Conservation (phyloP, 2,888 invertebrate species). For the Xestia ashworthii region DNA sequence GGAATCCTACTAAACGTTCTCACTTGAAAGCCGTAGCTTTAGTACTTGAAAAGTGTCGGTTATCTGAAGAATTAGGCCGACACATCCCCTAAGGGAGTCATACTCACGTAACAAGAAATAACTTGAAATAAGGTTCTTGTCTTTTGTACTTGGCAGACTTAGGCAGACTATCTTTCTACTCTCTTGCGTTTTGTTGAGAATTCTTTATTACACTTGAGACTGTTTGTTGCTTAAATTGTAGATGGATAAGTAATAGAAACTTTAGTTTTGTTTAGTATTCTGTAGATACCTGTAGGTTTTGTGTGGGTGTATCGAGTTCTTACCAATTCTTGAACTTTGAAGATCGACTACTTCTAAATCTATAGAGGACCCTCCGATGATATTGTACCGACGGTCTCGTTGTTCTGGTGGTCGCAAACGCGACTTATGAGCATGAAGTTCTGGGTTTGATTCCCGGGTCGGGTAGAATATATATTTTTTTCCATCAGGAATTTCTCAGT, state of each 20-base stretch:
- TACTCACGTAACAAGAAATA: conserved; percentile 58
- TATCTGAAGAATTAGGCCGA: conserved; percentile 70
- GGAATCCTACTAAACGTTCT: conserved; percentile 38
- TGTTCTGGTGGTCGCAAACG: not conserved
- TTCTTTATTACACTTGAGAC: conserved; percentile 51
- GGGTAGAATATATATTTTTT: no score
- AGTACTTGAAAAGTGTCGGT: conserved; percentile 57
- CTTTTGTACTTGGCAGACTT: conserved; percentile 25
- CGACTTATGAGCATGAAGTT: no score
- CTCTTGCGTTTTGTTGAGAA: conserved; percentile 11
- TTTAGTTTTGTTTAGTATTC: conserved; percentile 24
- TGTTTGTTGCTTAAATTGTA: conserved; percentile 16
- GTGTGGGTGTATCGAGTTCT: not conserved
- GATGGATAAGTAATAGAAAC: conserved; percentile 12
- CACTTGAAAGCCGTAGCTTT: conserved; percentile 29
- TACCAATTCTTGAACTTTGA: not conserved
- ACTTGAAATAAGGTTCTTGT: conserved; percentile 32
- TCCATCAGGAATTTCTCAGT: no score
- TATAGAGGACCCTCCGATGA: not conserved
- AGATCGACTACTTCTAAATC: not conserved
- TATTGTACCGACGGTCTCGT: not conserved
- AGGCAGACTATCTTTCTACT: not conserved
- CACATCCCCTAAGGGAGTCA: conserved; percentile 61
- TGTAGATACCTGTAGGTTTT: not conserved
- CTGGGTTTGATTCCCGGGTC: no score